These are phyloP conservation scores for Callitettix versicolor DNA, from an alignment of 1,140 invertebrate species.

Conservation along the genomic window DNA sequence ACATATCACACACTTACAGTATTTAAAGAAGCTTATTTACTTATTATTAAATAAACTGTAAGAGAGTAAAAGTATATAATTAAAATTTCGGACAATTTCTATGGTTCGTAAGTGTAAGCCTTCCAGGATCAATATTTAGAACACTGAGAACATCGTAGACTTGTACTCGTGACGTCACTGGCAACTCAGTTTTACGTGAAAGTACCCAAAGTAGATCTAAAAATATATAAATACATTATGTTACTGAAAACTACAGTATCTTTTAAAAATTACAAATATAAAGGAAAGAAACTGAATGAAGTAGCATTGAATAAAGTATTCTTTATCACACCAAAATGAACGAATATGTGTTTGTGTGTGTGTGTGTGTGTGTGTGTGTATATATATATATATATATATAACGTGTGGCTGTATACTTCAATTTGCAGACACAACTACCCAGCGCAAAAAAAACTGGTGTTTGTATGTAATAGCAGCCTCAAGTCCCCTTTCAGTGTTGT, in stretches of 20 bases:
- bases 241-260: constrained; percentile 11
- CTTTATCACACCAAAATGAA: too few relatives aligned
- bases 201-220: constrained; percentile 54
- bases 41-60: too few relatives aligned
- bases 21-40: too few relatives aligned
- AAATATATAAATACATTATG: constrained; percentile 19
- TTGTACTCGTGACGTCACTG: constrained; percentile 40
- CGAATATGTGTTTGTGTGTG: too few relatives aligned
- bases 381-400: too few relatives aligned
- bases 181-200: constrained; percentile 44
- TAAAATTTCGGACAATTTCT: constrained; percentile 41
- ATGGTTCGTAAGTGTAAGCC: constrained; percentile 50
- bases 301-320: neutral
- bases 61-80: neutral
- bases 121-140: constrained; percentile 45
- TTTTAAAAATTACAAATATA: constrained; percentile 5
- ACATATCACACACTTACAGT: too few relatives aligned
- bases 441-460: too few relatives aligned
- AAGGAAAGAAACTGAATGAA: neutral
- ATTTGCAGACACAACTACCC: too few relatives aligned
- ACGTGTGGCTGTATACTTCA: too few relatives aligned
- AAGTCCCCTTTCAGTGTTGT: too few relatives aligned
- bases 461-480: too few relatives aligned
- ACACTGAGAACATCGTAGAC: constrained; percentile 45
- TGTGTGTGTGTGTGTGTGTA: too few relatives aligned